Conservation (phyloP, 2,888 invertebrate genomes). For the Entomobrya proxima region DNA sequence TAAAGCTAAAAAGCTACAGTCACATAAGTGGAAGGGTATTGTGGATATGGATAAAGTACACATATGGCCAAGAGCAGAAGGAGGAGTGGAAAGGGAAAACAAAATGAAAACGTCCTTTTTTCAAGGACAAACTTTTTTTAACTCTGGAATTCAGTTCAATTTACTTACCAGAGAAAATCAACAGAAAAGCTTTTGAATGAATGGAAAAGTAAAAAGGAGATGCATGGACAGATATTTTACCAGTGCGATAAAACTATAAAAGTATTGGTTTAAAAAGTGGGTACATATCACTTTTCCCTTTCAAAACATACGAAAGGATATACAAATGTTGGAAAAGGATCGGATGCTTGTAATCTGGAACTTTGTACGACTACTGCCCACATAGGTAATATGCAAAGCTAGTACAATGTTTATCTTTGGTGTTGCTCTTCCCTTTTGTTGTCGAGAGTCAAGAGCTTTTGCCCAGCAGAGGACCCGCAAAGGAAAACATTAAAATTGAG, state of each 20-base stretch:
- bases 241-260: too few species aligned
- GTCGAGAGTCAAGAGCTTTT: constrained; percentile 50
- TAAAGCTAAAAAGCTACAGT: not conserved
- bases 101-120: constrained; percentile 50
- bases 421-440: constrained; percentile 23
- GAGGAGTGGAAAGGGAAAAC: constrained; percentile 24
- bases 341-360: not conserved
- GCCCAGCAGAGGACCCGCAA: not conserved
- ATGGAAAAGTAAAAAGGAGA: not conserved
- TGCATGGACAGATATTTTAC: too few species aligned
- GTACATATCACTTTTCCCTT: too few species aligned
- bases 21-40: constrained; percentile 2
- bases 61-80: not conserved
- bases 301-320: too few species aligned
- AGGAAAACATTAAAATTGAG: constrained; percentile 26
- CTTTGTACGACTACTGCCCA: not conserved
- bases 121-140: constrained; percentile 55
- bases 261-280: too few species aligned
- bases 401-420: constrained; percentile 30
- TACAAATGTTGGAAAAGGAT: too few species aligned
- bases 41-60: constrained; percentile 22
- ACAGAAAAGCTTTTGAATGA: constrained; percentile 36
- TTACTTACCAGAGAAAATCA: constrained; percentile 26
- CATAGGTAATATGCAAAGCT: constrained; percentile 19
- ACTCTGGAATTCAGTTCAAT: constrained; percentile 7